Evolutionary conservation across 2,113 vertebrate species (phyloP), one percentile per base, ranked within the genome.

Genomic region (Rhinoderma darwinii): DNA sequence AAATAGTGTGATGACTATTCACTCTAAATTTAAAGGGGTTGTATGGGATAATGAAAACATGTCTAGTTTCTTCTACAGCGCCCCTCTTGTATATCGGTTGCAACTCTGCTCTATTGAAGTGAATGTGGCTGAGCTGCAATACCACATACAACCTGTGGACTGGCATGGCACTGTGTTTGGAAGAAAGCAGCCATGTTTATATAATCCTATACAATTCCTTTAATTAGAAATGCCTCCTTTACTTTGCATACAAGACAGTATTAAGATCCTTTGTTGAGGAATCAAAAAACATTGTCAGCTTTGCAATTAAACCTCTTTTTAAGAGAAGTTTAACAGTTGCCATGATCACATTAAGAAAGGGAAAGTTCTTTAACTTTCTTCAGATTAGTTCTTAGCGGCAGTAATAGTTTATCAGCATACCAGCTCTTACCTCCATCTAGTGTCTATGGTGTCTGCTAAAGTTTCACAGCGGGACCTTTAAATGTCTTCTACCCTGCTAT

Each of bases 371-470:
- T 56, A 75, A 82, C n/a, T 87, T 87, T 82, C 70, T 50, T 74
- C 25, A 47, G 51, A 87, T 87, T 56, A 63, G 59, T 89, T 90
- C 90, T 89, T 91, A 89, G 73, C 88, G 90, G 90, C 90, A 88
- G 72, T 92, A 92, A 91, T 83, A 44, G 86, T 89, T 93, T 91
- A 90, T 92, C 92, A 93, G 88, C 88, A 89, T 90, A 91, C 86
- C 66, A 91, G 78, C 89, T 89, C 90, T 89, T 93, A 93, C 91
- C 89, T 92, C 91, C 88, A 88, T 89, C 90, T 91, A 66, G 39
- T 87, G 88, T 88, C 84, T 88, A 50, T 44, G 70, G 72, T 90
- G 88, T 77, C 88, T 92, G 90, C 86, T 88, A 91, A 88, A 76
- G 83, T 76, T 73, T 90, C 91, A 91, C 91, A 92, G 91, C 92